Conservation (phyloP, 2,113 vertebrate species). For the Pogonocichla stellata region DNA sequence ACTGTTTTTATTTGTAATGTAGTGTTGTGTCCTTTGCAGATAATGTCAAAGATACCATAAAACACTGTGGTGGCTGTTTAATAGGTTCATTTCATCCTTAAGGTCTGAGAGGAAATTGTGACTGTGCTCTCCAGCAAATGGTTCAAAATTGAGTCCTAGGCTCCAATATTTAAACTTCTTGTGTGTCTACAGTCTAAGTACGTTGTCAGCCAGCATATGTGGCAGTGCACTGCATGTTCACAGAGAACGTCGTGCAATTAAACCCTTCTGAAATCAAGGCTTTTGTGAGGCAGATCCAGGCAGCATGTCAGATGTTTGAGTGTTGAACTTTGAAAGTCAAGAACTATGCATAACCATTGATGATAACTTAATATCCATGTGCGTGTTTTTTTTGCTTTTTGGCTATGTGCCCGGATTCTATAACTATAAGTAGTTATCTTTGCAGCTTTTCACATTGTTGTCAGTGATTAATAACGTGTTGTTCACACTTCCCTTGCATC, state of each 20-base stretch:
- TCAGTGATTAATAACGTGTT: slow-evolving; percentile 51
- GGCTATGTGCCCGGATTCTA: slow-evolving; percentile 47
- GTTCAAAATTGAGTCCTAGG: neutral
- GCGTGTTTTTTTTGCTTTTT: neutral
- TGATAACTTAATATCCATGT: slow-evolving; percentile 52
- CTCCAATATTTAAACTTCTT: neutral
- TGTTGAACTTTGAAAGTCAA: slow-evolving; percentile 13
- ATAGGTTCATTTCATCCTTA: neutral
- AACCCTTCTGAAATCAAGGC: neutral
- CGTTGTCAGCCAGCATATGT: neutral
- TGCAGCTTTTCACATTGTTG: slow-evolving; percentile 59
- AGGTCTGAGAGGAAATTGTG: neutral
- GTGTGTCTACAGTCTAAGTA: neutral
- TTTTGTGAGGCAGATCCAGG: neutral
- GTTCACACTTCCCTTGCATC: slow-evolving; percentile 47
- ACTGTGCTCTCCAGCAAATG: neutral
- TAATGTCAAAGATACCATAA: neutral
- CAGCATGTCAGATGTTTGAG: neutral
- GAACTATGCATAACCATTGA: slow-evolving; percentile 34
- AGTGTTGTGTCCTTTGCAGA: neutral
- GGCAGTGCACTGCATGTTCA: neutral
- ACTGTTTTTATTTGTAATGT: neutral
- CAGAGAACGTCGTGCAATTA: fast-evolving
- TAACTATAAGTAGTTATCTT: slow-evolving; percentile 51
- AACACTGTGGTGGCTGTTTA: neutral